phyloP scores from a whole-genome alignment of 2,888 invertebrate genomes.

The Drosophila leonis region DNA sequence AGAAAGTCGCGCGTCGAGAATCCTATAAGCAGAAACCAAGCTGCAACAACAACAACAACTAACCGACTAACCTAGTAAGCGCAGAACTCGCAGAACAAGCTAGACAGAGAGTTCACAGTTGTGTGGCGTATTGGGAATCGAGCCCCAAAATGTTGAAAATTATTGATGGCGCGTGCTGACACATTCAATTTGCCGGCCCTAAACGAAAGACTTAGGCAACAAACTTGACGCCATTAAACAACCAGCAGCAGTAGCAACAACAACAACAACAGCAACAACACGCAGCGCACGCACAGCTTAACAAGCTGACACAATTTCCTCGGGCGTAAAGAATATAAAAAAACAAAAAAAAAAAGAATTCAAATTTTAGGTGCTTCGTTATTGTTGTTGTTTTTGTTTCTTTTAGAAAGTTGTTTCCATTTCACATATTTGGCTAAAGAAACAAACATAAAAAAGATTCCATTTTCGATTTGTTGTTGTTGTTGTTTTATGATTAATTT shows the following conservation, averaged over 20 bases:
- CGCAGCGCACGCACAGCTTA: slow-evolving; percentile 47
- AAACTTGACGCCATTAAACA: slow-evolving; percentile 53
- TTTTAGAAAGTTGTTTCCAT: slow-evolving; percentile 78
- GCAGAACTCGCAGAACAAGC: slow-evolving; percentile 69
- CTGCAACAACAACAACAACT: slow-evolving; percentile 67
- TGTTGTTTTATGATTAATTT: slow-evolving; percentile 61
- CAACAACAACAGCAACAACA: slow-evolving; percentile 19
- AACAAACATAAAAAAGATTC: slow-evolving; percentile 60
- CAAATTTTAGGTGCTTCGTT: slow-evolving; percentile 59
- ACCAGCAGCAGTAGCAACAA: slow-evolving; percentile 19
- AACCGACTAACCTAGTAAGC: slow-evolving; percentile 83
- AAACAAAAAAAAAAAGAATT: slow-evolving; percentile 55
- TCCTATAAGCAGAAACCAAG: slow-evolving; percentile 52
- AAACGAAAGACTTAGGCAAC: slow-evolving; percentile 77
- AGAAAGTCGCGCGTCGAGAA: slow-evolving; percentile 71
- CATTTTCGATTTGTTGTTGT: slow-evolving; percentile 63
- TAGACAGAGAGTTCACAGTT: slow-evolving; percentile 41
- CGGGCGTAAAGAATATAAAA: slow-evolving; percentile 76
- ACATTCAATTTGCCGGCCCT: slow-evolving; percentile 63
- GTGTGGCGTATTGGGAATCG: slow-evolving; percentile 12
- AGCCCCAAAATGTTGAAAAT: slow-evolving; percentile 20
- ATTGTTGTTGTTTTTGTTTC: slow-evolving; percentile 55
- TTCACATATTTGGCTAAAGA: slow-evolving; percentile 76
- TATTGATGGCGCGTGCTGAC: slow-evolving; percentile 47
- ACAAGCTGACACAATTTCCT: slow-evolving; percentile 81